phyloP scores from a whole-genome alignment of 2,113 vertebrate species.

The Otolemur garnettii region DNA sequence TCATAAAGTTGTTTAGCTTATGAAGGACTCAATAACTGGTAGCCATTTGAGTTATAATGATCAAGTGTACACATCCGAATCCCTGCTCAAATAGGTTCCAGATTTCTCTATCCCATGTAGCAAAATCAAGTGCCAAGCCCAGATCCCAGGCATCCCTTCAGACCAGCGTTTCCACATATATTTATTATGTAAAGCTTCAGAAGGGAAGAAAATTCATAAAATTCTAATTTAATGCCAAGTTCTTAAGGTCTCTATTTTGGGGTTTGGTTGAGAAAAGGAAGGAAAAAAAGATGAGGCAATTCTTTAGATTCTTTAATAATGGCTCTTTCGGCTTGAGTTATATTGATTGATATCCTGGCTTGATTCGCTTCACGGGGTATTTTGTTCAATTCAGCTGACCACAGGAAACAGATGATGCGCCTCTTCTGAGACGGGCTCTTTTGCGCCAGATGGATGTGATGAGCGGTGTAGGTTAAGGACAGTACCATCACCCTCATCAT shows the following conservation, averaged over 20 bases:
- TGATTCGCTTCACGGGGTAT: background rate
- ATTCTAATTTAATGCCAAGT: background rate
- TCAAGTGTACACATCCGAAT: background rate
- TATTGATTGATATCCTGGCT: slow-evolving; percentile 45
- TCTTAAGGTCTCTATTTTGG: background rate
- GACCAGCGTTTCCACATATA: background rate
- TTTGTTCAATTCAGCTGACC: background rate
- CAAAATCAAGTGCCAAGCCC: background rate
- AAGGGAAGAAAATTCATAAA: background rate
- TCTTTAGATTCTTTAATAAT: slow-evolving; percentile 5
- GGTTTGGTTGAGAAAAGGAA: background rate
- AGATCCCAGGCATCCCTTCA: background rate
- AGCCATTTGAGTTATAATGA: background rate
- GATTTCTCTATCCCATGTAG: background rate
- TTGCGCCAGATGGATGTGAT: background rate
- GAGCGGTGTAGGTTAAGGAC: background rate
- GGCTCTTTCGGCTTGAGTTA: background rate
- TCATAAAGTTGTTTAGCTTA: background rate
- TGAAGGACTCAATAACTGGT: background rate
- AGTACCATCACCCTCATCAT: background rate
- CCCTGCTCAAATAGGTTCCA: background rate
- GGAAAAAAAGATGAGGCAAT: background rate
- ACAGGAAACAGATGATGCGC: background rate
- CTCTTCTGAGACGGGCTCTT: background rate
- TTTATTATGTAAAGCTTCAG: background rate